phyloP scores from a whole-genome alignment of 2,888 invertebrate species.

The Agrochola litura region DNA sequence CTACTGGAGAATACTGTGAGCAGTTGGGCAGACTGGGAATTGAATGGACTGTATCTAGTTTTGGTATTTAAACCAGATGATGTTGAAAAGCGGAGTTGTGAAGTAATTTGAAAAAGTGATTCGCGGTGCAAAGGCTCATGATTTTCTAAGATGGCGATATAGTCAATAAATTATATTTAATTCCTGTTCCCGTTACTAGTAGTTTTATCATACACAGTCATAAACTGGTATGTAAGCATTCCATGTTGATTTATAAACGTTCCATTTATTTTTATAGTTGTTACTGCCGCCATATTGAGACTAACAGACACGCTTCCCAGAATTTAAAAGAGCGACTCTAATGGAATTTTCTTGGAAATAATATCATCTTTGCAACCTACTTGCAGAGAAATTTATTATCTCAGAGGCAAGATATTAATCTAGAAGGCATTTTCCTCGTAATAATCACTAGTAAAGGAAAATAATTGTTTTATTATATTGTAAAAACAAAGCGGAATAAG shows the following conservation, averaged over 20 bases:
- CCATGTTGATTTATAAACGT: slow-evolving; percentile 12
- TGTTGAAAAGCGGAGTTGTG: background rate
- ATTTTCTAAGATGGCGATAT: background rate
- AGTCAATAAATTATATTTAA: background rate
- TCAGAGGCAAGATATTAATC: background rate
- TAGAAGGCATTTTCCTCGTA: background rate
- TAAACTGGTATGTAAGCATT: background rate
- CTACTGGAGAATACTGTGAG: too few relatives aligned
- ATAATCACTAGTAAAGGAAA: background rate
- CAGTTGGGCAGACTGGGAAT: background rate
- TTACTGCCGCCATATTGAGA: background rate
- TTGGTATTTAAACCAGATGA: background rate
- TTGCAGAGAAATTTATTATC: background rate
- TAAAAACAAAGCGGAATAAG: too few relatives aligned
- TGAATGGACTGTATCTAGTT: background rate
- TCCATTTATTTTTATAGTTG: slow-evolving; percentile 30
- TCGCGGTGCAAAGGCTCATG: background rate
- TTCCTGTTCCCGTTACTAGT: background rate
- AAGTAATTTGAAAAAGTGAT: background rate
- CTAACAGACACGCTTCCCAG: slow-evolving; percentile 29
- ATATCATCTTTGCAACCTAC: slow-evolving; percentile 24
- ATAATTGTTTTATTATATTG: background rate
- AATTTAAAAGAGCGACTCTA: slow-evolving; percentile 4
- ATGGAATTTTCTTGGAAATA: slow-evolving; percentile 14
- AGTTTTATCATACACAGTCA: slow-evolving; percentile 3